phyloP scores from a whole-genome alignment of 2,888 invertebrate species.

The Pelosia muscerda region DNA sequence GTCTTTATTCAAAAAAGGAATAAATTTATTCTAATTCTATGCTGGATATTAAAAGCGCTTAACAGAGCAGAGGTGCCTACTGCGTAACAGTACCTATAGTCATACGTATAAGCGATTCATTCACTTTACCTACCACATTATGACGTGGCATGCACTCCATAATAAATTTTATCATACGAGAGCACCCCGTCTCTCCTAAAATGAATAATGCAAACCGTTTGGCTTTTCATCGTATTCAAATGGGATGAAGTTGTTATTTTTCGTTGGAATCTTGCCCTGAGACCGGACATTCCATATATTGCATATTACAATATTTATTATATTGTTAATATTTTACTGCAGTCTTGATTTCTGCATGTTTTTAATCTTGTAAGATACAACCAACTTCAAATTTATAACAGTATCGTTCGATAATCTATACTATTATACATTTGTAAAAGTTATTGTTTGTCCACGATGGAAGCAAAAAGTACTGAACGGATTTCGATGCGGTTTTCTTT shows the following conservation, averaged over 20 bases:
- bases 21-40: background rate
- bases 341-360: background rate
- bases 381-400: background rate
- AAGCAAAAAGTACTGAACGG: too few relatives aligned
- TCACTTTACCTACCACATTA: constrained; percentile 39
- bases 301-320: constrained; percentile 33
- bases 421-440: too few relatives aligned
- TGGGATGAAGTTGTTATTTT: constrained; percentile 77
- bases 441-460: too few relatives aligned
- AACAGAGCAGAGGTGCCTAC: background rate
- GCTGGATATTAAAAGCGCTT: background rate
- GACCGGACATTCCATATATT: constrained; percentile 69
- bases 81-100: background rate
- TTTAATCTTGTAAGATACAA: background rate
- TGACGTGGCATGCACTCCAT: constrained; percentile 55
- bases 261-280: constrained; percentile 76
- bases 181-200: constrained; percentile 56
- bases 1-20: background rate
- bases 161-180: constrained; percentile 63
- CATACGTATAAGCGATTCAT: constrained; percentile 28
- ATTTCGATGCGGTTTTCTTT: too few relatives aligned
- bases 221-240: constrained; percentile 81
- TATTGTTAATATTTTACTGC: constrained; percentile 10
- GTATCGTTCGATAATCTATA: background rate
- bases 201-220: constrained; percentile 79